Evolutionary conservation across 2,797 vertebrate species (phyloP).

Genomic region (Siniperca undulata): DNA sequence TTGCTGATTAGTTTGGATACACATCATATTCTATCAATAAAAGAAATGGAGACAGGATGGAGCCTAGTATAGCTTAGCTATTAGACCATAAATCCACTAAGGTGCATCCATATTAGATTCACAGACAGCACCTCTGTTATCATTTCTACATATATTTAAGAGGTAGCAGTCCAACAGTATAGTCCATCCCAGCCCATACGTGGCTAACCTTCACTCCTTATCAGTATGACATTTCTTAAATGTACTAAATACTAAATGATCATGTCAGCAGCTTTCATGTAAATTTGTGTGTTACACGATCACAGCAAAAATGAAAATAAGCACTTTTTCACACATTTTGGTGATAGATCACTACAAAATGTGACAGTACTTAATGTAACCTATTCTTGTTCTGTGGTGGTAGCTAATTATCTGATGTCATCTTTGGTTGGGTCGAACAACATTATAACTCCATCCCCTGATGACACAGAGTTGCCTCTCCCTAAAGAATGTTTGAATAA

Average conservation of each 20-base stretch:
- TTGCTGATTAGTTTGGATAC: background rate
- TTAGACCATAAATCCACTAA: background rate
- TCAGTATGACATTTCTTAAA: conserved; percentile 88
- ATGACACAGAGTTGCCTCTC: background rate
- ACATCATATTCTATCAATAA: background rate
- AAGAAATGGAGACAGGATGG: background rate
- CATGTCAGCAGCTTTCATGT: conserved; percentile 87
- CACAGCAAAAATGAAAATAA: conserved; percentile 29
- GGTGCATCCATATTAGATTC: conserved; percentile 50
- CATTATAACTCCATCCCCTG: background rate
- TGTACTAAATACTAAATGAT: conserved; percentile 52
- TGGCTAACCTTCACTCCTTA: conserved; percentile 85
- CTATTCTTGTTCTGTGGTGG: background rate
- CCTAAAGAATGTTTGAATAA: background rate
- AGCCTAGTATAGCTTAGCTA: background rate
- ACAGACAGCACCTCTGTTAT: conserved; percentile 67
- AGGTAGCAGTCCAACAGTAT: background rate
- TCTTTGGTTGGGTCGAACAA: background rate
- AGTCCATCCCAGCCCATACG: background rate
- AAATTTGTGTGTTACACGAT: conserved; percentile 65
- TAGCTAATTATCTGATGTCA: conserved; percentile 19
- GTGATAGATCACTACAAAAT: conserved; percentile 10
- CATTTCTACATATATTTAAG: conserved; percentile 6
- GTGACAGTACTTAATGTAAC: conserved; percentile 1
- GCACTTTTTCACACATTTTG: conserved; percentile 19